Conservation (phyloP, 1,140 invertebrate species). For the Homarus americanus region DNA sequence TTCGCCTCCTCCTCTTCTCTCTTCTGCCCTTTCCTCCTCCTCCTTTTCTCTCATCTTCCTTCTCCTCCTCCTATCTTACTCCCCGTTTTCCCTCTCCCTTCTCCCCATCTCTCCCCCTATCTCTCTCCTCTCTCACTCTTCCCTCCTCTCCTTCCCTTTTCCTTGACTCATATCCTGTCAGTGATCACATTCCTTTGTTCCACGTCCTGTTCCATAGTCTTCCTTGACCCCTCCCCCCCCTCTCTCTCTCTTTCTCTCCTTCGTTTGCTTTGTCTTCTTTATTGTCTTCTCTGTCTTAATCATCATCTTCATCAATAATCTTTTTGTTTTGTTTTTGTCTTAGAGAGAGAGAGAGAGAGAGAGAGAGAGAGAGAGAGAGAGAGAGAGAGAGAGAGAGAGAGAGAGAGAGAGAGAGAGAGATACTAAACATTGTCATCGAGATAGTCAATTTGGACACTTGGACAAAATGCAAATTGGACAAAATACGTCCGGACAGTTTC, state of each 20-base stretch:
- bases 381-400: slow-evolving; percentile 23
- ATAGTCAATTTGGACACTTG: too few relatives aligned
- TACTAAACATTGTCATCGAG: too few relatives aligned
- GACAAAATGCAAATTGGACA: too few relatives aligned
- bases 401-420: not conserved
- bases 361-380: not conserved
- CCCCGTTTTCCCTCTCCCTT: not conserved
- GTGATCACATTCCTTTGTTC: not conserved
- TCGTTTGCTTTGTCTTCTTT: too few relatives aligned
- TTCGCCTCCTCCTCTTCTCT: too few relatives aligned
- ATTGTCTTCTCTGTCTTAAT: too few relatives aligned
- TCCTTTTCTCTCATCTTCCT: not conserved
- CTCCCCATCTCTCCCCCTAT: not conserved
- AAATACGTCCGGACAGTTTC: too few relatives aligned
- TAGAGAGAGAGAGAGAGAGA: too few relatives aligned
- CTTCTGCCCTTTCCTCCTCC: not conserved
- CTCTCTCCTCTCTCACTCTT: not conserved
- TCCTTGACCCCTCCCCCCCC: not conserved
- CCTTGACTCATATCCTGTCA: not conserved
- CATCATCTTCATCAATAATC: too few relatives aligned
- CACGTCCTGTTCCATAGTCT: not conserved
- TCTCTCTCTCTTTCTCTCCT: not conserved
- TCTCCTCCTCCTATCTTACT: not conserved
- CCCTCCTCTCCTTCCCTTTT: not conserved
- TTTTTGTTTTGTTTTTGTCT: too few relatives aligned